Evolutionary conservation across 2,888 invertebrate genomes (phyloP).

Genomic region (Leptinotarsa tumamoca): DNA sequence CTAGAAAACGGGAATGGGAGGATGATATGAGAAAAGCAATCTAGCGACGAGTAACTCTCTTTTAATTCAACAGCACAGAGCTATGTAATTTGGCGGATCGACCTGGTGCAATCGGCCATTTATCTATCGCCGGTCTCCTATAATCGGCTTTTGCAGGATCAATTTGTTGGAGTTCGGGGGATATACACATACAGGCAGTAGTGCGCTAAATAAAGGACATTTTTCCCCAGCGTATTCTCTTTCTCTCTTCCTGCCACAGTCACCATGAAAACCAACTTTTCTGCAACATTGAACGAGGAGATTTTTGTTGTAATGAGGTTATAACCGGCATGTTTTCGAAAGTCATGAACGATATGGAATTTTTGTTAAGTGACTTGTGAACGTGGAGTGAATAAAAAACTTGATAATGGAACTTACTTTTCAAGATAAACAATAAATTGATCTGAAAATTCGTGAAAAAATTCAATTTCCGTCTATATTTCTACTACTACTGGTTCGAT

Average conservation of each 20-base stretch:
- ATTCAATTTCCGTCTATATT: no score
- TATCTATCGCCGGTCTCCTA: slow-evolving; percentile 3
- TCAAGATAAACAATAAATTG: no score
- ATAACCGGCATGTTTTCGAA: no score
- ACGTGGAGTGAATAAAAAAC: no score
- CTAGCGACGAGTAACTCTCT: not conserved
- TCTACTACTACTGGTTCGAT: no score
- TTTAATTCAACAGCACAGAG: slow-evolving; percentile 3
- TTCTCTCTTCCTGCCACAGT: no score
- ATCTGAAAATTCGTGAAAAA: no score
- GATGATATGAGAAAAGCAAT: not conserved
- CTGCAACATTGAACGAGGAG: not conserved
- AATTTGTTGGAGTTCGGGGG: slow-evolving; percentile 3
- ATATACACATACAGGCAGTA: not conserved
- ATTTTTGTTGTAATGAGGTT: no score
- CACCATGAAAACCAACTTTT: not conserved
- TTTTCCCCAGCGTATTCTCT: no score
- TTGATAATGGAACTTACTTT: no score
- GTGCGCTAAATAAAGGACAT: not conserved
- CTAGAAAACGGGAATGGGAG: not conserved
- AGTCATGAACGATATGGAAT: no score
- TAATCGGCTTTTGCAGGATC: slow-evolving; percentile 1
- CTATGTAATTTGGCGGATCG: slow-evolving; percentile 2
- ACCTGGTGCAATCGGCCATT: slow-evolving; percentile 1
- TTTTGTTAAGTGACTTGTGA: no score